A percentile compares a stretch with the other conserved stretches of the same genome.
Conservation (phyloP, 2,888 invertebrate species). For the Balanococcus diminutus region DNA sequence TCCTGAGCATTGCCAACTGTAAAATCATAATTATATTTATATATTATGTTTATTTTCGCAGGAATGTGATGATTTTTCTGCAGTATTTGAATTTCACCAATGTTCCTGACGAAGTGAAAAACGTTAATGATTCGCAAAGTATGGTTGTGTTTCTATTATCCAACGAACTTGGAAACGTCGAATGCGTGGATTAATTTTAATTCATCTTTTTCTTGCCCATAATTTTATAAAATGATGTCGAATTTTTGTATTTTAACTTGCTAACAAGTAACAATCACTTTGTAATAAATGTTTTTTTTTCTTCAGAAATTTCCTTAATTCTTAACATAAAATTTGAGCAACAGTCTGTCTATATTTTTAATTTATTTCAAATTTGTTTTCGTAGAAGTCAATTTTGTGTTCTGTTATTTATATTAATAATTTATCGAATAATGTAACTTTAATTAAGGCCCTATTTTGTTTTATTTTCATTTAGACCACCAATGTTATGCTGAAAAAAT, state of each 20-base stretch:
- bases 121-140: neutral
- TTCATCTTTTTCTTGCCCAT: neutral
- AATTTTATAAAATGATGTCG: neutral
- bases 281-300: neutral
- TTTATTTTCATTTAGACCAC: neutral
- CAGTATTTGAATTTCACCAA: neutral
- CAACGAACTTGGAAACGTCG: neutral
- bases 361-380: neutral
- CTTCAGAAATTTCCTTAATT: neutral
- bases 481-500: neutral
- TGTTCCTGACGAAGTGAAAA: neutral
- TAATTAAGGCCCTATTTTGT: neutral
- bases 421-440: neutral
- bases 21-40: neutral
- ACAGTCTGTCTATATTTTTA: neutral
- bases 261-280: neutral
- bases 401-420: neutral
- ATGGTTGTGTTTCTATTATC: neutral
- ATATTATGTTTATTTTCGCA: neutral
- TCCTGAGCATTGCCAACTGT: no score
- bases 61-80: neutral
- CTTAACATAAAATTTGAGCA: neutral
- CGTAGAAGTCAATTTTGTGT: neutral
- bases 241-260: neutral
- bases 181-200: neutral